phyloP scores from a whole-genome alignment of 2,888 invertebrate genomes.

The Cerceris ruficornis region DNA sequence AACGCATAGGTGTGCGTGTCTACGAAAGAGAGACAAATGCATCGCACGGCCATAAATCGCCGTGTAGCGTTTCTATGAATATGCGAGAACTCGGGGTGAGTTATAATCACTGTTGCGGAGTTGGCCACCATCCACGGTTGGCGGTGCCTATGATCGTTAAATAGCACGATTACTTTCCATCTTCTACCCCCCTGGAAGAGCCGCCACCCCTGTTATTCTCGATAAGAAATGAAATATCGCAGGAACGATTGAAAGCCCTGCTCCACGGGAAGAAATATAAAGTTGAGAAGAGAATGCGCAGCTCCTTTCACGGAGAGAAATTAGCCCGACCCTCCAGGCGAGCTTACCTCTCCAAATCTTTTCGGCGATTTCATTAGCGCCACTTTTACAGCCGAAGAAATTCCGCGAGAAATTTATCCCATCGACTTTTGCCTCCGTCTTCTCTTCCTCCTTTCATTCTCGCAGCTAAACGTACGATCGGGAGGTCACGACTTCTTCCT shows the following conservation, averaged over 20 bases:
- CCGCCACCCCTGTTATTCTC: neutral
- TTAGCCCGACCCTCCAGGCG: neutral
- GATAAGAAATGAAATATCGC: neutral
- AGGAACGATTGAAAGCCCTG: neutral
- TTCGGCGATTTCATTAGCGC: neutral
- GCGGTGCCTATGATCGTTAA: neutral
- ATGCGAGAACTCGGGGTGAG: slow-evolving; percentile 62
- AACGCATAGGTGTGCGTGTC: no score
- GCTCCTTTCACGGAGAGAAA: neutral
- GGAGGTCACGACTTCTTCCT: neutral
- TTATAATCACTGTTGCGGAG: slow-evolving; percentile 56
- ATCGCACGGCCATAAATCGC: slow-evolving; percentile 63
- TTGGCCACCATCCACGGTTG: slow-evolving; percentile 11
- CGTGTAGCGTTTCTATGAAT: slow-evolving; percentile 60
- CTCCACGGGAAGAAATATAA: neutral
- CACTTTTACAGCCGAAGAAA: neutral
- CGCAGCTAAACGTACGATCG: neutral
- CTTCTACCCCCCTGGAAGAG: neutral
- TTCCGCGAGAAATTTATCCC: neutral
- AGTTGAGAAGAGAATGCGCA: neutral
- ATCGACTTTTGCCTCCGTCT: no score
- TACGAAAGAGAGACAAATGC: slow-evolving; percentile 49
- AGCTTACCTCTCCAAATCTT: neutral
- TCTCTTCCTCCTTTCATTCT: neutral
- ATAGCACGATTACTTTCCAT: neutral